A percentile compares a stretch with the other conserved stretches of the same genome.
phyloP scores from a whole-genome alignment of 2,888 invertebrate genomes.

The Acheta domesticus region DNA sequence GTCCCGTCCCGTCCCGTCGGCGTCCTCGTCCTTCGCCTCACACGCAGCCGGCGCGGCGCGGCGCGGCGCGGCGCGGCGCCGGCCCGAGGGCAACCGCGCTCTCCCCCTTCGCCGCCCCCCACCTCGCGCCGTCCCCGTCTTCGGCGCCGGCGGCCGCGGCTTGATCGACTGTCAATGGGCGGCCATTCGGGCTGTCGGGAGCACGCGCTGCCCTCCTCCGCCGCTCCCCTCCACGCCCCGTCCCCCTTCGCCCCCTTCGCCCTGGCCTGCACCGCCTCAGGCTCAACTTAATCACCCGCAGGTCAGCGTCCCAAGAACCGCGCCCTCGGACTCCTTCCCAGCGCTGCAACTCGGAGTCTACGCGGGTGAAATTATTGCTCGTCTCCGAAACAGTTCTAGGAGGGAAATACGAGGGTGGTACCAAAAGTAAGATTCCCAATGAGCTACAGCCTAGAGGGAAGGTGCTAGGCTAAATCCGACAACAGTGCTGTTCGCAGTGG shows the following conservation, averaged over 20 bases:
- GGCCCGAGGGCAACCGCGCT: not conserved
- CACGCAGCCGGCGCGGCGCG: conserved; percentile 18
- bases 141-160: not conserved
- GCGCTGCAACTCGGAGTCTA: not conserved
- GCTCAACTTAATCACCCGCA: not conserved
- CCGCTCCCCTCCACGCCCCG: not conserved
- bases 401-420: too few relatives aligned
- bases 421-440: too few relatives aligned
- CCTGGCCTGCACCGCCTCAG: not conserved
- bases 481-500: too few relatives aligned
- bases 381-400: too few relatives aligned
- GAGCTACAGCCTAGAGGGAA: too few relatives aligned
- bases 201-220: not conserved
- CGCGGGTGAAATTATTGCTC: too few relatives aligned
- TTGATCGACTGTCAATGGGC: conserved; percentile 18
- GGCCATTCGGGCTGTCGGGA: not conserved
- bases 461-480: too few relatives aligned
- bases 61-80: not conserved
- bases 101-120: not conserved
- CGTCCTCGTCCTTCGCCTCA: not conserved
- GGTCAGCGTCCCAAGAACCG: not conserved
- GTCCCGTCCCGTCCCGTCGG: too few relatives aligned
- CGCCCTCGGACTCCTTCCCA: not conserved
- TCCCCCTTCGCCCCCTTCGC: not conserved
- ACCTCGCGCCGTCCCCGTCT: not conserved